Evolutionary conservation across 2,113 vertebrate species (phyloP).

Genomic region (Esox niger): DNA sequence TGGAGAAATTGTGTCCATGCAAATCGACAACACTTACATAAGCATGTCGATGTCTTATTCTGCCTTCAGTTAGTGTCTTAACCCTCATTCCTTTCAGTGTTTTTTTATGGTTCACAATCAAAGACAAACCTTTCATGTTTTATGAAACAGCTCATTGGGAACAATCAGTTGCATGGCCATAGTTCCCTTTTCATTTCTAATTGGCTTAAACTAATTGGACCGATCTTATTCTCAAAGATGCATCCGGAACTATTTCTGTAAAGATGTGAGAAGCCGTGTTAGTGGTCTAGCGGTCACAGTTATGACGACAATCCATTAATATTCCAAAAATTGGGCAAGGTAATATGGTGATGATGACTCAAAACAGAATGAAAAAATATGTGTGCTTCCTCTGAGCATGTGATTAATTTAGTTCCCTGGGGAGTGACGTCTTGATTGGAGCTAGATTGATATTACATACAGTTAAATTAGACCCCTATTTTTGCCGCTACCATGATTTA

Average conservation of each 20-base stretch:
- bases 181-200: not conserved
- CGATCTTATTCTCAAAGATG: constrained; percentile 3
- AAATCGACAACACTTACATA: not conserved
- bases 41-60: not conserved
- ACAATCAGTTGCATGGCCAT: not conserved
- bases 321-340: constrained; percentile 39
- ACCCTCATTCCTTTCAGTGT: not conserved
- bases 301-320: constrained; percentile 54
- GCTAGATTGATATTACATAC: constrained; percentile 58
- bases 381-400: constrained; percentile 36
- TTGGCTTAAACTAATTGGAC: constrained; percentile 38
- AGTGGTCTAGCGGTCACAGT: constrained; percentile 44
- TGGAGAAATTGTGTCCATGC: not conserved
- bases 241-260: constrained; percentile 38
- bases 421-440: constrained; percentile 55
- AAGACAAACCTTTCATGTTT: not conserved
- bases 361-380: constrained; percentile 32
- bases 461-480: constrained; percentile 58
- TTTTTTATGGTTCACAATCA: not conserved
- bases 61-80: not conserved
- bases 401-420: constrained; percentile 53
- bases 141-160: not conserved
- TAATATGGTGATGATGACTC: constrained; percentile 42
- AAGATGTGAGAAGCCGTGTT: constrained; percentile 14
- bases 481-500: constrained; percentile 61